Evolutionary conservation across 1,140 invertebrate genomes (phyloP).

Genomic region (Aricia agestis): DNA sequence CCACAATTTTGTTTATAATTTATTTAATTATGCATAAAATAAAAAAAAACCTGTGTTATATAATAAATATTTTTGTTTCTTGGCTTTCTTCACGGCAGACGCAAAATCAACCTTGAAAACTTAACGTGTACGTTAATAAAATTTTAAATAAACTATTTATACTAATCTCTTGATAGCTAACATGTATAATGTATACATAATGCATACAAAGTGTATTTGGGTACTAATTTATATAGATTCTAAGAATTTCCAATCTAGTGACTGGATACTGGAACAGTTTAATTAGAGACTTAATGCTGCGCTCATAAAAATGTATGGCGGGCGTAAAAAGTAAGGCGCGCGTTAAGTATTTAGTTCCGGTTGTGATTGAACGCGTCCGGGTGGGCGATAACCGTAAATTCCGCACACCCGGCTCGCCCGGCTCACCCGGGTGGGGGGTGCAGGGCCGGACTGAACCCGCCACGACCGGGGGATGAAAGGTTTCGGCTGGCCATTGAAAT

Average conservation of each 20-base stretch:
- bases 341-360: conserved; percentile 60
- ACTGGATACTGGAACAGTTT: neutral
- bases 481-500: neutral
- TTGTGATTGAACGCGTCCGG: conserved; percentile 70
- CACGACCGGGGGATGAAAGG: neutral
- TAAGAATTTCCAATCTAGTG: neutral
- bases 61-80: no score
- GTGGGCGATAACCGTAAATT: conserved; percentile 71
- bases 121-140: no score
- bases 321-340: conserved; percentile 25
- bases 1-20: no score
- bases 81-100: no score
- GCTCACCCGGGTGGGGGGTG: conserved; percentile 37
- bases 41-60: no score
- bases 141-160: no score
- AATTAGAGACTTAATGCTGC: neutral
- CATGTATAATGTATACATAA: no score
- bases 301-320: conserved; percentile 16
- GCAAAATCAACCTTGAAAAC: no score
- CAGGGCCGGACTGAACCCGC: conserved; percentile 38
- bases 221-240: no score
- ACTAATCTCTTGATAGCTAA: no score
- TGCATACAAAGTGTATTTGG: no score
- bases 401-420: conserved; percentile 44
- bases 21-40: no score